Evolutionary conservation across 2,113 vertebrate genomes (phyloP), one percentile per base, ranked within the genome.

Genomic region (Choloepus hoffmanni): DNA sequence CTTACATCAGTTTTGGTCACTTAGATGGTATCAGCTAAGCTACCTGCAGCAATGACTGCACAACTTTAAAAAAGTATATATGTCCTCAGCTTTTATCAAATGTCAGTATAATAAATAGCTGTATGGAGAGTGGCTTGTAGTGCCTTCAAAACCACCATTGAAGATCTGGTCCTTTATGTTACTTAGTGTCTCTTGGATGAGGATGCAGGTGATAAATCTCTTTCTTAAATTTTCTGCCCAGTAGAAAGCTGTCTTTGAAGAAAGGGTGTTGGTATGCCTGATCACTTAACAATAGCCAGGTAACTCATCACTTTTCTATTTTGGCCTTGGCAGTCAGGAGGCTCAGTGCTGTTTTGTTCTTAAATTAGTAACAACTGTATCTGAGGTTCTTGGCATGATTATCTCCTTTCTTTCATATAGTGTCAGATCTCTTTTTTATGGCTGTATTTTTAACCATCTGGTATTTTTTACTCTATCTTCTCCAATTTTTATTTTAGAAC

Each of bases 311-410:
- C 36, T 86, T 86, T 79, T 74, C 74, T 86, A 7, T 72, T 79
- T 87, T 77, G 92, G 36, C 43, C 74, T 62, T 87, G 94, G 58
- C 70, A 90, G 30, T 82, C 45, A 62, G 87, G 60, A 78, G 68
- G 15, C 33, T 90, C 14, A 28, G 53, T 9, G n/a, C 55, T 94
- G 14, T 58, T 81, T 95, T 68, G 67, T 76, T 92, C 81, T 88
- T 68, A 60, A 77, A 78, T 77, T 82, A 89, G 68, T 87, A 86
- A 53, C 65, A 87, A 36, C 24, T 5, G 0, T 40, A 48, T 65
- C 63, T 4, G 8, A 89, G 26, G 15, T 72, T 89, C 53, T 65
- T 92, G 83, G 79, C n/a, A 16, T 55, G 24, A 74, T 33, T 45
- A 12, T 79, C 16, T 55, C 18, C 36, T 58, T 92, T 55, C 40